Percentiles rank a stretch among this genome's conserved stretches.
phyloP scores from a whole-genome alignment of 2,888 invertebrate species.

The Sphaerolaimus hirsutus region DNA sequence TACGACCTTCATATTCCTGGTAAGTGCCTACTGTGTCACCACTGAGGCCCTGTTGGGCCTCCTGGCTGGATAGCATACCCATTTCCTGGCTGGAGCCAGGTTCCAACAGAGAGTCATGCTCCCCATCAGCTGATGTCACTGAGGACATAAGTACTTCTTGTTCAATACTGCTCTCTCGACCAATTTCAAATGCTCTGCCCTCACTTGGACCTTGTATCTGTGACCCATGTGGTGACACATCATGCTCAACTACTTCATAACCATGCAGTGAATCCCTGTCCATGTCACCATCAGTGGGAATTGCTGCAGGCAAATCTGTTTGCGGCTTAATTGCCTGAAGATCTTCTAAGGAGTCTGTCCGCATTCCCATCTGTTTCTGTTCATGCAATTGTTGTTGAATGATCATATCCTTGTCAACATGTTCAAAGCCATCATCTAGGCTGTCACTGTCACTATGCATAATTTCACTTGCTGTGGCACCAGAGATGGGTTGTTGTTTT shows the following conservation, averaged over 20 bases:
- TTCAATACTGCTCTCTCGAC: too few species aligned
- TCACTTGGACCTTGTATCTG: too few species aligned
- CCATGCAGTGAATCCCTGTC: conserved; percentile 18
- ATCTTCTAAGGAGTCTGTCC: not conserved
- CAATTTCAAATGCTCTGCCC: too few species aligned
- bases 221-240: too few species aligned
- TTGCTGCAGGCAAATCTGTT: not conserved
- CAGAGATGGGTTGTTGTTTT: too few species aligned
- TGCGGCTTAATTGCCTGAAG: not conserved
- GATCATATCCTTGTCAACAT: too few species aligned
- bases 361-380: too few species aligned
- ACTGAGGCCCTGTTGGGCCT: conserved; percentile 16
- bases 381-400: too few species aligned
- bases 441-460: too few species aligned
- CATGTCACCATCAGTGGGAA: not conserved
- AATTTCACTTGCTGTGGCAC: too few species aligned
- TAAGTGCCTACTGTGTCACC: conserved; percentile 18
- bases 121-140: not conserved
- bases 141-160: too few species aligned
- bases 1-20: conserved; percentile 8
- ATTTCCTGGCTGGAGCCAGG: conserved; percentile 13
- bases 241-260: conserved; percentile 4
- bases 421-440: too few species aligned
- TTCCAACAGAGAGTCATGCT: conserved; percentile 6
- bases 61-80: conserved; percentile 12